phyloP scores from a whole-genome alignment of 2,797 vertebrate species.

The Callimico goeldii region DNA sequence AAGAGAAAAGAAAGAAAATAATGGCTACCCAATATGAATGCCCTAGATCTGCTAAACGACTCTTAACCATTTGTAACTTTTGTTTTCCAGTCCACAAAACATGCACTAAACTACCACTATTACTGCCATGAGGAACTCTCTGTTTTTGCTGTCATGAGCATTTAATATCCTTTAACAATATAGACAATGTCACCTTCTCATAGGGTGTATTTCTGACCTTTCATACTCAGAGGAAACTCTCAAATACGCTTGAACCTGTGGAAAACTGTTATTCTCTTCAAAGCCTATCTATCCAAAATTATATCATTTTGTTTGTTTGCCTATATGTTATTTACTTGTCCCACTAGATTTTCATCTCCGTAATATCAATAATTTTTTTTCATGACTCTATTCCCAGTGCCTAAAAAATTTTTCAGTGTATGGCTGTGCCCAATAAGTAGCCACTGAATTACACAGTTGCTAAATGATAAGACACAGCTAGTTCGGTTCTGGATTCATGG shows the following conservation, averaged over 20 bases:
- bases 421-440: not conserved
- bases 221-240: not conserved
- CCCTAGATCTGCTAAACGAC: accelerated
- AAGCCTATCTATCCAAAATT: not conserved
- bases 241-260: not conserved
- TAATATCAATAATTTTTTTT: not conserved
- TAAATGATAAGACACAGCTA: not conserved
- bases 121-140: not conserved
- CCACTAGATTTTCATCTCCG: not conserved
- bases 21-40: not conserved
- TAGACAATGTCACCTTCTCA: not conserved
- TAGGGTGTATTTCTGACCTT: not conserved
- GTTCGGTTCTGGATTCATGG: not conserved
- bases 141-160: not conserved
- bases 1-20: not conserved
- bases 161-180: not conserved
- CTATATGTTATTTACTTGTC: not conserved
- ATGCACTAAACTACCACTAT: not conserved
- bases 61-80: not conserved
- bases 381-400: not conserved
- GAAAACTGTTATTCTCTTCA: not conserved
- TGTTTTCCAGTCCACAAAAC: not conserved
- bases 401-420: not conserved
- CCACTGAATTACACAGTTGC: not conserved
- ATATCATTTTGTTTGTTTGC: not conserved